Evolutionary conservation across 2,797 vertebrate genomes (phyloP), one percentile per base, ranked within the genome.

Genomic region (Fistularia commersonii): DNA sequence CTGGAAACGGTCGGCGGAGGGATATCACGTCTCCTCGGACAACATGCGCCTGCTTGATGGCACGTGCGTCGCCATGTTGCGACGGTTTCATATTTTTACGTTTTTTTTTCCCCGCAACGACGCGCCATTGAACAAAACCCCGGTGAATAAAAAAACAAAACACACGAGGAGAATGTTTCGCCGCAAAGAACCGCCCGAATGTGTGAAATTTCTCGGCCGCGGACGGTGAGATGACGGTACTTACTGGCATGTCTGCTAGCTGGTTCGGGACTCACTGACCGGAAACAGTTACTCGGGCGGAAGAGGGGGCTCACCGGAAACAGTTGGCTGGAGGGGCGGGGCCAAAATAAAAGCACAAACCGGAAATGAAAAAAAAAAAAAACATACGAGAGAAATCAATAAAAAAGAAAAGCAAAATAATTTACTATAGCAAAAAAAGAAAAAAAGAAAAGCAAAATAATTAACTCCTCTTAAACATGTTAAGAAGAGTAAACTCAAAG

Each of bases 171-270:
- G 11, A 11, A 10, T n/a, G 8, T 10, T 11, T 41, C 6, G 4
- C 13, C 6, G 8, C 5, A 23, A 4, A 23, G 23, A 23, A 23
- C 2, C 23, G 4, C 23, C 23, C 4, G 4, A 23, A 4, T 23
- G 23, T 23, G 23, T 4, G 23, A 23, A 23, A 4, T 14, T 11
- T 48, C 40, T 39, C 6, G 32, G 3, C 0, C 3, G 1, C 0
- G 1, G n/a, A n/a, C 5, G 7, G 2, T 3, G 0, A 39, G 13
- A 23, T 40, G 7, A 12, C 6, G n/a, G 3, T 72, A 95, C 95
- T 96, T 84, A 97, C 95, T 62, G 94, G 94, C 94, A 96, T 97
- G 65, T 79, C 86, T 79, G 78, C 23, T 23, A 23, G 23, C 23
- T 23, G 86, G 84, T 57, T 40, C 32, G 79, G 56, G 61, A 50